Evolutionary conservation across 1,140 invertebrate species (phyloP).

Genomic region (Antheraea mylitta): DNA sequence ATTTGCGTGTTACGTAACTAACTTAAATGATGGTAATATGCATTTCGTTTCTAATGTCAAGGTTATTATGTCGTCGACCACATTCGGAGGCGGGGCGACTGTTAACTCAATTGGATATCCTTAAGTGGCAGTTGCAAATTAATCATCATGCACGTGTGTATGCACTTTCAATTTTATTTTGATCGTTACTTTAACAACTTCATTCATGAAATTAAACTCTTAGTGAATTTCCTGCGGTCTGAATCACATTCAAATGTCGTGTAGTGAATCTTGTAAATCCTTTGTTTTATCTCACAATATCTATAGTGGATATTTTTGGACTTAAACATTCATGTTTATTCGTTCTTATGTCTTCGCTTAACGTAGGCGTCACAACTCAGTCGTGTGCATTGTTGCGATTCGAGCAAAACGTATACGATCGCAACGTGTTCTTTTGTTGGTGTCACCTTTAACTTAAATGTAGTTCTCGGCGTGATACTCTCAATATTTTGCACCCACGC

Average conservation of each 20-base stretch:
- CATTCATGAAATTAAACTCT: slow-evolving; percentile 9
- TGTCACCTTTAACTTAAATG: slow-evolving; percentile 37
- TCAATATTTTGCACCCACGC: slow-evolving; percentile 54
- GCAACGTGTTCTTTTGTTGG: slow-evolving; percentile 37
- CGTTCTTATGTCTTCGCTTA: slow-evolving; percentile 50
- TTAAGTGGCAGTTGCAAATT: slow-evolving; percentile 64
- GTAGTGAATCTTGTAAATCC: slow-evolving; percentile 52
- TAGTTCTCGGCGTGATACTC: slow-evolving; percentile 31
- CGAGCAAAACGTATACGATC: slow-evolving; percentile 45
- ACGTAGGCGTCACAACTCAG: slow-evolving; percentile 61
- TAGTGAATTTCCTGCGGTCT: slow-evolving; percentile 22
- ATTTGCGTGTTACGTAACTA: slow-evolving; percentile 56
- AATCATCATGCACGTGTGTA: slow-evolving; percentile 54
- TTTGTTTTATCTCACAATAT: slow-evolving; percentile 61
- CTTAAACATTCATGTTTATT: slow-evolving; percentile 56
- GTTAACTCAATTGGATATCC: slow-evolving; percentile 57
- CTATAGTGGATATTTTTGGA: slow-evolving; percentile 54
- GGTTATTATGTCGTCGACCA: slow-evolving; percentile 54
- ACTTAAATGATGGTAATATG: slow-evolving; percentile 39
- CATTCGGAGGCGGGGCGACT: slow-evolving; percentile 45
- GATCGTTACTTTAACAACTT: slow-evolving; percentile 34
- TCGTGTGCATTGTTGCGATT: slow-evolving; percentile 52
- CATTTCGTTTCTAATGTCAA: slow-evolving; percentile 58
- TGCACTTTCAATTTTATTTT: slow-evolving; percentile 70
- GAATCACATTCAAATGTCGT: slow-evolving; percentile 50